Evolutionary conservation across 35 echinoderm and acorn worm species (phyloP).

Genomic region (Apostichopus californicus): DNA sequence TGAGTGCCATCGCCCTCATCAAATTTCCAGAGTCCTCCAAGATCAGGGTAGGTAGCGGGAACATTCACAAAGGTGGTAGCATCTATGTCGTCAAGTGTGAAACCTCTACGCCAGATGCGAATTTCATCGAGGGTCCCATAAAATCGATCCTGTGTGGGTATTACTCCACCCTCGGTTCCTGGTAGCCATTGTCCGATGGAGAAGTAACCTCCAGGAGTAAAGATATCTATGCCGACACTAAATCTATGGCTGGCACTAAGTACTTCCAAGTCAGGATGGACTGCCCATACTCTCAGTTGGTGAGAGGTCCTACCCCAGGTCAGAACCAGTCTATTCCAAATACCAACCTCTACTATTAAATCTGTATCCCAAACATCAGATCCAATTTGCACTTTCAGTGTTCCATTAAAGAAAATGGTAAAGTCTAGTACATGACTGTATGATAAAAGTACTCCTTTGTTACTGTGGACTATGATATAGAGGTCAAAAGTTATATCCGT

Average conservation of each 20-base stretch:
- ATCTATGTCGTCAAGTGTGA: slow-evolving; percentile 65
- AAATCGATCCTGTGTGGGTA: slow-evolving; percentile 40
- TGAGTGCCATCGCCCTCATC: slow-evolving; percentile 79
- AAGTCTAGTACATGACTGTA: slow-evolving; percentile 61
- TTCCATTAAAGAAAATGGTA: slow-evolving; percentile 60
- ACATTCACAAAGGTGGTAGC: slow-evolving; percentile 31
- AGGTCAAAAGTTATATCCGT: slow-evolving; percentile 71
- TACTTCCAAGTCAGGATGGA: slow-evolving; percentile 30
- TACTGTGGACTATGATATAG: slow-evolving; percentile 45
- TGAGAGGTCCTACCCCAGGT: slow-evolving; percentile 53
- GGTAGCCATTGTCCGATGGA: slow-evolving; percentile 78
- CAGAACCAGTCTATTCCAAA: slow-evolving; percentile 67
- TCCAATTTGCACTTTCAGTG: slow-evolving; percentile 60
- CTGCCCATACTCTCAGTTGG: slow-evolving; percentile 40
- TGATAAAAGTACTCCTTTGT: slow-evolving; percentile 75
- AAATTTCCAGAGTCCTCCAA: slow-evolving; percentile 81
- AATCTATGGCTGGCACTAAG: slow-evolving; percentile 4
- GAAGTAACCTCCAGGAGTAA: slow-evolving; percentile 61
- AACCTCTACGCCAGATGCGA: slow-evolving; percentile 69
- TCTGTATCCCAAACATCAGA: slow-evolving; percentile 61
- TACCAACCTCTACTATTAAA: slow-evolving; percentile 31
- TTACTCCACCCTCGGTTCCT: slow-evolving; percentile 33
- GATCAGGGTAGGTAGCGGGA: slow-evolving; percentile 39
- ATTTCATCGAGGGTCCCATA: slow-evolving; percentile 78
- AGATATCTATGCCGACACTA: slow-evolving; percentile 19